Evolutionary conservation across 2,888 invertebrate species (phyloP).

Genomic region (Pedicia rivosa): DNA sequence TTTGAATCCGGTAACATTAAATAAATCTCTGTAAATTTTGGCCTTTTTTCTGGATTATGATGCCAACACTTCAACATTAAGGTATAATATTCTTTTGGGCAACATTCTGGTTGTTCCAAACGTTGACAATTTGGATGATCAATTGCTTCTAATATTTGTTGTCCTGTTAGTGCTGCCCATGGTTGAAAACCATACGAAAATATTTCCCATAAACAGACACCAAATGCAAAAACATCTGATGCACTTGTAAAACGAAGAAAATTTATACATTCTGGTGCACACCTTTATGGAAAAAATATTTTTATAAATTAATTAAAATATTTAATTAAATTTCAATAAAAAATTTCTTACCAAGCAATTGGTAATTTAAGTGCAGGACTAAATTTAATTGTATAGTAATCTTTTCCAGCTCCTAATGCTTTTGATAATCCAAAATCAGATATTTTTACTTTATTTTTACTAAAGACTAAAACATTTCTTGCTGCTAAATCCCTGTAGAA

Average conservation of each 20-base stretch:
- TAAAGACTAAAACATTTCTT: slow-evolving; percentile 93
- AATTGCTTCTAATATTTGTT: slow-evolving; percentile 89
- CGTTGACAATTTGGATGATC: slow-evolving; percentile 83
- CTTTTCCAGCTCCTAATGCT: slow-evolving; percentile 92
- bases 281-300: too few relatives aligned
- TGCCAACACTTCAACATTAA: slow-evolving; percentile 95
- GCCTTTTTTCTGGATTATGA: slow-evolving; percentile 75
- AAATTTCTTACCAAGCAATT: slow-evolving; percentile 96
- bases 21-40: slow-evolving; percentile 76
- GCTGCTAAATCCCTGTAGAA: slow-evolving; percentile 81
- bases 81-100: slow-evolving; percentile 81
- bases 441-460: slow-evolving; percentile 92
- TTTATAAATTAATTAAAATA: slow-evolving; percentile 5
- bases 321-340: slow-evolving; percentile 18
- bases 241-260: slow-evolving; percentile 91
- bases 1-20: slow-evolving; percentile 65
- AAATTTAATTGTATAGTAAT: slow-evolving; percentile 97
- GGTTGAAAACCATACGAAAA: slow-evolving; percentile 98
- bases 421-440: slow-evolving; percentile 95
- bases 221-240: slow-evolving; percentile 97
- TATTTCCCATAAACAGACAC: slow-evolving; percentile 98
- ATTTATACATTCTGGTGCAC: slow-evolving; percentile 95
- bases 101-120: slow-evolving; percentile 84
- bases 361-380: slow-evolving; percentile 93
- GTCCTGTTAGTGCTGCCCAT: slow-evolving; percentile 88